Conservation (phyloP, 1,140 invertebrate genomes). For the Drosophila teissieri region DNA sequence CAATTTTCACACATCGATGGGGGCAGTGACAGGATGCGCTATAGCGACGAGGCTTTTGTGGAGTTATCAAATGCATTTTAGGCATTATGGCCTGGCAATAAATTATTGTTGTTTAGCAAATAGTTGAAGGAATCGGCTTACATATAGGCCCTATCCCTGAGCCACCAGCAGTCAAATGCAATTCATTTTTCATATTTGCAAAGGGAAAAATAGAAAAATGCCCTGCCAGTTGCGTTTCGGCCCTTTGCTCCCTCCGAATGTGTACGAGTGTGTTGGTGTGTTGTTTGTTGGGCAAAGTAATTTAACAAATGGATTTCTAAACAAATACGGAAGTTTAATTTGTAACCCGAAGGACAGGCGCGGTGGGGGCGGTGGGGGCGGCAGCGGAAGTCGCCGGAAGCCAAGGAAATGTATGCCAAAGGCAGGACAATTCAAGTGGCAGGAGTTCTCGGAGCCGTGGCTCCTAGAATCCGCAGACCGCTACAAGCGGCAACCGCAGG, state of each 20-base stretch:
- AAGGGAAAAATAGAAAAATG: constrained; percentile 35
- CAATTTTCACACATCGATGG: constrained; percentile 66
- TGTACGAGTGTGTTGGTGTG: constrained; percentile 7
- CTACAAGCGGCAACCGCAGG: constrained; percentile 71
- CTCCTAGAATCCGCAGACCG: constrained; percentile 58
- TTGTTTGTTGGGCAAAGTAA: constrained; percentile 69
- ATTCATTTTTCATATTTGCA: constrained; percentile 80
- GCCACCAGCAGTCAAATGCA: constrained; percentile 68
- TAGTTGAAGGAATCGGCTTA: constrained; percentile 76
- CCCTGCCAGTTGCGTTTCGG: constrained; percentile 4
- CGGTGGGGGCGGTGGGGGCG: constrained; percentile 32
- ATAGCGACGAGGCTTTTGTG: constrained; percentile 49
- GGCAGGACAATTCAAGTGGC: constrained; percentile 48
- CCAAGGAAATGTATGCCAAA: constrained; percentile 78
- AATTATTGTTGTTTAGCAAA: constrained; percentile 74
- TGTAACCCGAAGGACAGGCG: constrained; percentile 81
- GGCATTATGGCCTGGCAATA: constrained; percentile 67
- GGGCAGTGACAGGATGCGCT: constrained; percentile 5
- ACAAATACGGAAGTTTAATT: constrained; percentile 84
- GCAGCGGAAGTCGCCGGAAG: constrained; percentile 51
- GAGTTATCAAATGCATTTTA: constrained; percentile 78
- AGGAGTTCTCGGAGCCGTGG: constrained; percentile 2
- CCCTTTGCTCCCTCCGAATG: constrained; percentile 18
- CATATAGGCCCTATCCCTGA: constrained; percentile 37
- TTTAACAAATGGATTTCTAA: constrained; percentile 84